Percentiles rank a stretch among this genome's conserved stretches.
Conservation (phyloP, 2,113 vertebrate genomes). For the Tenrec ecaudatus region DNA sequence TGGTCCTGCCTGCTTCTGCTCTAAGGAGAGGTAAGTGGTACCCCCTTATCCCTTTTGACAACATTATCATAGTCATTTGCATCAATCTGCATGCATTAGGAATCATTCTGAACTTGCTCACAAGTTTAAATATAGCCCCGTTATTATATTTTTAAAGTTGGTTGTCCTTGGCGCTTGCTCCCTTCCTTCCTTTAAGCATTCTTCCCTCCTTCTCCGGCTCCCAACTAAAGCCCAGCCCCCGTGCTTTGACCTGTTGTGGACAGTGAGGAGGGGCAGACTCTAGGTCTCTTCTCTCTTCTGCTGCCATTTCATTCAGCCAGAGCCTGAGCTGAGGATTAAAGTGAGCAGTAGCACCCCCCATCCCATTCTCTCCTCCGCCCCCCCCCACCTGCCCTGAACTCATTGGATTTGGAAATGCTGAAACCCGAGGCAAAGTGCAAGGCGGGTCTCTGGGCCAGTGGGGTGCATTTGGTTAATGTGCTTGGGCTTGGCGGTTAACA, state of each 20-base stretch:
- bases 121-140: constrained; percentile 73
- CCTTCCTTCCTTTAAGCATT: neutral
- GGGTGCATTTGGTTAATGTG: neutral
- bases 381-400: neutral
- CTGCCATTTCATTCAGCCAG: neutral
- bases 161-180: constrained; percentile 42
- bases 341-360: neutral
- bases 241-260: neutral
- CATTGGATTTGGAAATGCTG: neutral
- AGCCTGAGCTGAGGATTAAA: neutral
- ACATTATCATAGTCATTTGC: constrained; percentile 70
- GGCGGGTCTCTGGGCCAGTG: neutral
- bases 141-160: constrained; percentile 68
- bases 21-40: neutral
- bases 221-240: neutral
- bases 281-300: neutral
- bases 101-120: constrained; percentile 64
- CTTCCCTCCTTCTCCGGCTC: neutral
- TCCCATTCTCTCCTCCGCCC: no score
- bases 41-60: neutral
- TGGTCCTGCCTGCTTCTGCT: neutral
- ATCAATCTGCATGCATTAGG: constrained; percentile 70
- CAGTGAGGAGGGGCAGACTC: neutral
- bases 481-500: neutral
- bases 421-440: neutral